A percentile compares a stretch with the other conserved stretches of the same genome.
These are phyloP conservation scores for Pyrochroa serraticornis DNA, from an alignment of 2,888 invertebrate genomes.

Conservation along the genomic window DNA sequence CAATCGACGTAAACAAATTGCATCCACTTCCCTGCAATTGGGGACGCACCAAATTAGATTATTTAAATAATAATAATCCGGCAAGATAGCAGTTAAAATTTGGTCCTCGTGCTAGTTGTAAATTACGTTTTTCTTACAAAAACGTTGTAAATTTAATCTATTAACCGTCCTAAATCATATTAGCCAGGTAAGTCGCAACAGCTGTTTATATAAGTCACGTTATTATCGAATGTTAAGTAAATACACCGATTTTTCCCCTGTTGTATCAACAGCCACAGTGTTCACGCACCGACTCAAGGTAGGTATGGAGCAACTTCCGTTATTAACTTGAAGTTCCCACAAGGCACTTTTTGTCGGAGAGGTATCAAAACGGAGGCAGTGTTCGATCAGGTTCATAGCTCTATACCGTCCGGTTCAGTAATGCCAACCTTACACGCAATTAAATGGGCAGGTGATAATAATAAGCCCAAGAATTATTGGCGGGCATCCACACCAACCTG, in stretches of 20 bases:
- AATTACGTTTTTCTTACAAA: conserved; percentile 6
- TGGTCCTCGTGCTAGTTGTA: neutral
- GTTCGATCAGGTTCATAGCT: no score
- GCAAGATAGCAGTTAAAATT: neutral
- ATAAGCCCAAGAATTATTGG: conserved; percentile 3
- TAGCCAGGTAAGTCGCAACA: conserved; percentile 2
- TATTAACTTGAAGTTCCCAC: conserved; percentile 35
- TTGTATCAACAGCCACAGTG: conserved; percentile 1
- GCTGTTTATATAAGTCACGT: conserved; percentile 16
- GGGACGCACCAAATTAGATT: neutral
- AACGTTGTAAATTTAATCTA: conserved; percentile 15
- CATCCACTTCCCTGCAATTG: neutral
- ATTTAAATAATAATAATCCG: neutral
- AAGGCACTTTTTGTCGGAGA: conserved; percentile 8
- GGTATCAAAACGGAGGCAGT: neutral
- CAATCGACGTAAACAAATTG: conserved; percentile 17
- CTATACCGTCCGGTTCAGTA: neutral
- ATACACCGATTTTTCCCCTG: conserved; percentile 15
- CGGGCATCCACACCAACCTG: neutral
- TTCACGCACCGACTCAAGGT: conserved; percentile 1
- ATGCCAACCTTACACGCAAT: neutral
- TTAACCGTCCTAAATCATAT: conserved; percentile 17
- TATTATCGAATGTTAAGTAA: conserved; percentile 20
- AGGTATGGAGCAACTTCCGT: conserved; percentile 38
- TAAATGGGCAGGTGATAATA: conserved; percentile 8